Evolutionary conservation across 2,797 vertebrate species (phyloP).

Genomic region (Emydoidea blandingii): DNA sequence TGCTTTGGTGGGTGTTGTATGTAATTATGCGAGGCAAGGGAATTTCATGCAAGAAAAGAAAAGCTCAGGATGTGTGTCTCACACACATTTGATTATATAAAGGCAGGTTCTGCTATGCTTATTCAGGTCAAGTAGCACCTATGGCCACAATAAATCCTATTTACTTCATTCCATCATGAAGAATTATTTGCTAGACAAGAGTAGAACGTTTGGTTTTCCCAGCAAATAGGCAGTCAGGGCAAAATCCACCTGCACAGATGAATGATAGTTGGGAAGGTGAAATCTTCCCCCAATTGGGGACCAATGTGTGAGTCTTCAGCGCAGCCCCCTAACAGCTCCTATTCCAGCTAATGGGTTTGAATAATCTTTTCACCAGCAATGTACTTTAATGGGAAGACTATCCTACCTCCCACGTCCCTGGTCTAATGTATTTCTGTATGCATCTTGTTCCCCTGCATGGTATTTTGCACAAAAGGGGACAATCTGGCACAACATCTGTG

Average conservation of each 20-base stretch:
- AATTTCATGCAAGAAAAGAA: not conserved
- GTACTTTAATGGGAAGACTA: not conserved
- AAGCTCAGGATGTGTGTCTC: not conserved
- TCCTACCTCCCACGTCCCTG: not conserved
- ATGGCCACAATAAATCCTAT: accelerated
- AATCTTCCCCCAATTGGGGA: not conserved
- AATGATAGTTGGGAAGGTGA: not conserved
- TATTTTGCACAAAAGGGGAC: not conserved
- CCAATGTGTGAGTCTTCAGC: accelerated
- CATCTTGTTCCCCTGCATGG: not conserved
- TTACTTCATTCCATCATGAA: not conserved
- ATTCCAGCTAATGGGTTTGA: not conserved
- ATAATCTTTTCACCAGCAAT: not conserved
- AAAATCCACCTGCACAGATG: not conserved
- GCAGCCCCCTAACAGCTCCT: not conserved
- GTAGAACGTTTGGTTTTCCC: accelerated
- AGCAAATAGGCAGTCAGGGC: accelerated
- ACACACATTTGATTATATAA: not conserved
- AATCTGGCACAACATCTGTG: not conserved
- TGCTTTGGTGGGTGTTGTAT: not conserved
- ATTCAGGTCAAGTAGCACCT: not conserved
- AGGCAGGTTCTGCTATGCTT: not conserved
- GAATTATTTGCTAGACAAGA: not conserved
- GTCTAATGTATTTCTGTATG: not conserved
- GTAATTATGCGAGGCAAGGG: not conserved